phyloP scores from a whole-genome alignment of 2,113 vertebrate species.

The Odontesthes bonariensis region DNA sequence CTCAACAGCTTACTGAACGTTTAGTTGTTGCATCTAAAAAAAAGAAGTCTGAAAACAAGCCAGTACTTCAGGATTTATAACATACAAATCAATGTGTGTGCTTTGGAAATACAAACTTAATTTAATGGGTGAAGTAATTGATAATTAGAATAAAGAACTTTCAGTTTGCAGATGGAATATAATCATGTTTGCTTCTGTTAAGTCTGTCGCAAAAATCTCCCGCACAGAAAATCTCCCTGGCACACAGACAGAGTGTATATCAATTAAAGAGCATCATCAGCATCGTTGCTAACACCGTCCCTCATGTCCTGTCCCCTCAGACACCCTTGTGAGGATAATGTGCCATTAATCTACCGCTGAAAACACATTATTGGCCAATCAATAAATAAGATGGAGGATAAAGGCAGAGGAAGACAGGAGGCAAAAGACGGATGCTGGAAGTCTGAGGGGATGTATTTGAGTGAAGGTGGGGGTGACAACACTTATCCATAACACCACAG shows the following conservation, averaged over 20 bases:
- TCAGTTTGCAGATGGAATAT: too few relatives aligned
- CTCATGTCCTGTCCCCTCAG: conserved; percentile 79
- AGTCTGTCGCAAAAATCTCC: neutral
- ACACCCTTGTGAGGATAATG: conserved; percentile 78
- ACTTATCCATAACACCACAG: conserved; percentile 84
- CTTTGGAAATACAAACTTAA: too few relatives aligned
- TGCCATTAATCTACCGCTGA: conserved; percentile 76
- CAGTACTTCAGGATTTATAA: too few relatives aligned
- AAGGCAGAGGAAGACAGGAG: conserved; percentile 65
- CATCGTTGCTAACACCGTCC: conserved; percentile 65
- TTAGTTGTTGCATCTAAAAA: too few relatives aligned
- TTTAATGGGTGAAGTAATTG: too few relatives aligned
- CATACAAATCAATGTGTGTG: too few relatives aligned
- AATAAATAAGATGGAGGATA: conserved; percentile 74
- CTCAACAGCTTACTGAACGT: too few relatives aligned
- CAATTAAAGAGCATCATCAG: conserved; percentile 73
- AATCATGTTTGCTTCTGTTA: neutral
- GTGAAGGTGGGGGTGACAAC: conserved; percentile 47
- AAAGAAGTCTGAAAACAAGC: too few relatives aligned
- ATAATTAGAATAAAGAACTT: too few relatives aligned
- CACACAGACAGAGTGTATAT: conserved; percentile 32
- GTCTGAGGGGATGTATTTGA: conserved; percentile 64
- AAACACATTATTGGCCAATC: conserved; percentile 80
- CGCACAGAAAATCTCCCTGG: neutral
- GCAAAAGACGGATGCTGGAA: conserved; percentile 61